These are phyloP conservation scores for Eucidaris tribuloides DNA, from an alignment of 35 echinoderm and acorn worm species.

Conservation along the genomic window DNA sequence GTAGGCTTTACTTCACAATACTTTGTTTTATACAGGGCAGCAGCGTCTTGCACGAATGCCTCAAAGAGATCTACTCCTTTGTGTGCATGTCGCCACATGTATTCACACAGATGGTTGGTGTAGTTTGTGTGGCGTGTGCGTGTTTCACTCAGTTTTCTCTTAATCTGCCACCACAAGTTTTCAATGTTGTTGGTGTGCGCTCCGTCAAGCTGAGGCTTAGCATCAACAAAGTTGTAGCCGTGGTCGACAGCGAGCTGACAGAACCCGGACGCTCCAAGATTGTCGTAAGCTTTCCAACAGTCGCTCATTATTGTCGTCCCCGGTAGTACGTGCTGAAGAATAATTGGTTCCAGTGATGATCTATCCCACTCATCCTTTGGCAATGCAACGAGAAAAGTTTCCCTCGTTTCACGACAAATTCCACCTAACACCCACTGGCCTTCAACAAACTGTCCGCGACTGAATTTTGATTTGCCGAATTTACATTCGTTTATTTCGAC, in stretches of 20 bases:
- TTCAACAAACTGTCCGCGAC: neutral
- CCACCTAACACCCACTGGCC: conserved; percentile 64
- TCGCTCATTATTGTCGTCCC: conserved; percentile 45
- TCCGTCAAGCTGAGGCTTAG: neutral
- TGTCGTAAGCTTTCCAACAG: conserved; percentile 51
- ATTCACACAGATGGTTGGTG: neutral
- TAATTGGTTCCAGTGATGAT: conserved; percentile 13
- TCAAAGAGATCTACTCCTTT: neutral
- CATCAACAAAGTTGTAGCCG: neutral
- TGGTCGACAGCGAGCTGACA: conserved; percentile 25
- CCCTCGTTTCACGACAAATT: conserved; percentile 6
- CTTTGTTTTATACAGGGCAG: neutral
- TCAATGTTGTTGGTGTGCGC: neutral
- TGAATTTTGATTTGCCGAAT: conserved; percentile 49
- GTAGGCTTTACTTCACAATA: too few relatives aligned
- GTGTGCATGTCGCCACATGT: neutral
- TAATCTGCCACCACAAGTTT: conserved; percentile 7
- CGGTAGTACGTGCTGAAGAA: conserved; percentile 24
- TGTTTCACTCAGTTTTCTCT: neutral
- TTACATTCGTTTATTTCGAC: conserved; percentile 58
- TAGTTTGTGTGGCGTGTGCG: neutral
- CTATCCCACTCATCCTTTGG: neutral
- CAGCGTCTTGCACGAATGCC: neutral
- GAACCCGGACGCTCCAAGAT: neutral
- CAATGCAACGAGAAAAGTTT: conserved; percentile 36